Conservation (phyloP, 1,140 invertebrate genomes). For the Micrasema minimum region DNA sequence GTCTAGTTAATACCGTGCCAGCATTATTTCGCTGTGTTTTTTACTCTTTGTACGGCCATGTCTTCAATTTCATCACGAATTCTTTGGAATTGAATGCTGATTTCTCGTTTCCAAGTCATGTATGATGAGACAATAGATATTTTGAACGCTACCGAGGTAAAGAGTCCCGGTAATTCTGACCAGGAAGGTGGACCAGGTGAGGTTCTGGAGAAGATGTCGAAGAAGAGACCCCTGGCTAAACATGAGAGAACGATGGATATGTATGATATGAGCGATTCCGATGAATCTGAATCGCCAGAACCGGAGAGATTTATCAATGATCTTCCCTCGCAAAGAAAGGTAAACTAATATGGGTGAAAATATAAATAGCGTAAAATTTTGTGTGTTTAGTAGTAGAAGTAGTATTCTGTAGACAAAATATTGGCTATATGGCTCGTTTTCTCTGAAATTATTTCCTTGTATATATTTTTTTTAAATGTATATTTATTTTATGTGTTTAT, state of each 20-base stretch:
- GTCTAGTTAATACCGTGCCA: neutral
- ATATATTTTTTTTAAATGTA: no score
- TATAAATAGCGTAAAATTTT: no score
- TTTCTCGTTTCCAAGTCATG: constrained; percentile 52
- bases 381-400: no score
- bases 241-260: constrained; percentile 45
- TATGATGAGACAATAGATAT: constrained; percentile 62
- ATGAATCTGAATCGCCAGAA: constrained; percentile 52
- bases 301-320: constrained; percentile 52
- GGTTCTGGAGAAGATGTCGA: constrained; percentile 4
- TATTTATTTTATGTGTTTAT: no score
- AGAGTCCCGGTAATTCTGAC: constrained; percentile 57
- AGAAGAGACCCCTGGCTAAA: constrained; percentile 49
- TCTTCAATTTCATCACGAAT: neutral
- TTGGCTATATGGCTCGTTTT: no score
- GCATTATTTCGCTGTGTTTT: neutral
- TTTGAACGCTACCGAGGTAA: constrained; percentile 58
- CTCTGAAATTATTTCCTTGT: no score
- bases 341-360: no score
- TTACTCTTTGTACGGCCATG: neutral
- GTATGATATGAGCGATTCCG: constrained; percentile 51
- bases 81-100: neutral
- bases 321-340: constrained; percentile 53
- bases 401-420: no score
- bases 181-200: no score